Evolutionary conservation across 2,888 invertebrate genomes (phyloP).

Genomic region (Parasteatoda lunata): DNA sequence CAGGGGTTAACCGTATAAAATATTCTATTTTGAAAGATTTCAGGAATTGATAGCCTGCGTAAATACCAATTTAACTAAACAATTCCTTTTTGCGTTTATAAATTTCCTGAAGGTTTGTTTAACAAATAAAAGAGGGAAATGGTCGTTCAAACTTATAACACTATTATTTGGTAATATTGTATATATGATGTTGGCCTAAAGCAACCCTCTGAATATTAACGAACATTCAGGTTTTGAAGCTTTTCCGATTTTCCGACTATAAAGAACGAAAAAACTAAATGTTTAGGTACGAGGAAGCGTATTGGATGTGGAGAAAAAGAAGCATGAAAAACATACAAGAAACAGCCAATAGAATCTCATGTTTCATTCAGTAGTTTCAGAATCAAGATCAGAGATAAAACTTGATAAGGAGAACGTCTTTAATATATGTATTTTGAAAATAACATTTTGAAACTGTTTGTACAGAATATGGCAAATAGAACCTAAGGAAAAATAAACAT

Average conservation of each 20-base stretch:
- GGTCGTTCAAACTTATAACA: background rate
- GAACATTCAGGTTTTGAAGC: background rate
- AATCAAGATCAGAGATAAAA: constrained; percentile 20
- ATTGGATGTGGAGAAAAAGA: background rate
- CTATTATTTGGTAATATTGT: background rate
- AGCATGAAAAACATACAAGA: background rate
- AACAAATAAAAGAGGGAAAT: background rate
- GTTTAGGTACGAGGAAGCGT: background rate
- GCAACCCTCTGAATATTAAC: constrained; percentile 5
- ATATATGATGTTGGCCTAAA: background rate
- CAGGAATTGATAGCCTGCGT: background rate
- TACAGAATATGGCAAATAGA: constrained; percentile 12
- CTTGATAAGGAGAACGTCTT: constrained; percentile 15
- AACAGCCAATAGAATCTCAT: constrained; percentile 24
- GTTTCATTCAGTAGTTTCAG: constrained; percentile 43
- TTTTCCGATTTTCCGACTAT: background rate
- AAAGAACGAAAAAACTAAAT: background rate
- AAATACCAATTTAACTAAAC: background rate
- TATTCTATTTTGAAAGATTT: background rate
- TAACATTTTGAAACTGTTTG: constrained; percentile 28
- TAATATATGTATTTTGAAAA: constrained; percentile 18
- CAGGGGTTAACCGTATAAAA: background rate
- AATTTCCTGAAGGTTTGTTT: background rate
- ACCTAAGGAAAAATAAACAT: background rate
- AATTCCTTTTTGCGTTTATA: background rate